Evolutionary conservation across 2,113 vertebrate species (phyloP).

Genomic region (Plecotus auritus): DNA sequence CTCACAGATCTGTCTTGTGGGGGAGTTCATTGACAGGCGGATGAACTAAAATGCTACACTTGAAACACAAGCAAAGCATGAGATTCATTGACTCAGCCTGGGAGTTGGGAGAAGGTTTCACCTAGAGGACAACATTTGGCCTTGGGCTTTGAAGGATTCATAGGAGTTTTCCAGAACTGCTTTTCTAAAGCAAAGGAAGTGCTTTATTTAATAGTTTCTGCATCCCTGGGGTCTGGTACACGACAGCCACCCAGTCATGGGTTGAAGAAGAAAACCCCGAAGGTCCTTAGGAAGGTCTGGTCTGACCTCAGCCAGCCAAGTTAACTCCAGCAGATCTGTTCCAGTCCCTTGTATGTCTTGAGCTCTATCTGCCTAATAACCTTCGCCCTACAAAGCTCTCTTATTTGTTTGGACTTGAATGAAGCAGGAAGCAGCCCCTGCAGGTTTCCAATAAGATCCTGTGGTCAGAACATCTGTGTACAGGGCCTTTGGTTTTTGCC

Average conservation of each 20-base stretch:
- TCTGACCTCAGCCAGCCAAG: neutral
- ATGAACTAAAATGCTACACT: neutral
- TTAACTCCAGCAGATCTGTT: neutral
- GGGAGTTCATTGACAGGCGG: neutral
- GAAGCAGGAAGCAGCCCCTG: neutral
- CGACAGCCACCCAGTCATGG: neutral
- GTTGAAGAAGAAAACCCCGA: neutral
- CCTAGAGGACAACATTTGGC: neutral
- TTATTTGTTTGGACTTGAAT: neutral
- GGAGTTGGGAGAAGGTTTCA: neutral
- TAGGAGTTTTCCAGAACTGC: neutral
- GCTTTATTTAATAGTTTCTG: neutral
- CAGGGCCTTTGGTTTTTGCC: constrained; percentile 46
- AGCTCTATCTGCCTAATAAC: neutral
- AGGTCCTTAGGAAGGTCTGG: neutral
- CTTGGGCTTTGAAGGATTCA: neutral
- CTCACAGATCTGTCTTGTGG: neutral
- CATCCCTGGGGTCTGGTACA: neutral
- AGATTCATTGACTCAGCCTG: neutral
- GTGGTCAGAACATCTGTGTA: constrained; percentile 45
- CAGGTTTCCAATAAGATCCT: neutral
- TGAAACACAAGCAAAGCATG: neutral
- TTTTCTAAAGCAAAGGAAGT: neutral
- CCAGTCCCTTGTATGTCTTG: neutral
- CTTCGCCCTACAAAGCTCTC: neutral